These are phyloP conservation scores for Liolophura sinensis DNA, from an alignment of 1,140 invertebrate genomes.

Conservation along the genomic window DNA sequence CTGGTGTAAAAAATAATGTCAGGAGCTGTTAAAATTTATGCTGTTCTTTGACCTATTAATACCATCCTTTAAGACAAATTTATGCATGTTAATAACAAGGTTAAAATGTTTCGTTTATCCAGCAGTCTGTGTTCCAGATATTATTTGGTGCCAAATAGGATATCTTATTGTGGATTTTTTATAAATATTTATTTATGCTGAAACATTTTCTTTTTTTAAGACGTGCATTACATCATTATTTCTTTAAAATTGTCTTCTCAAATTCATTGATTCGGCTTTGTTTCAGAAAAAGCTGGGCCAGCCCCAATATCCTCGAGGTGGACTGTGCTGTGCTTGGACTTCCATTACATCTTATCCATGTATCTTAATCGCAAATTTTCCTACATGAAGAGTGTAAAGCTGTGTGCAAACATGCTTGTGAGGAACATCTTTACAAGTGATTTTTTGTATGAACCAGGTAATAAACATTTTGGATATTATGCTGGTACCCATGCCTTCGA, in stretches of 20 bases:
- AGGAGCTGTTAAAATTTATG: too few species aligned
- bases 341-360: slow-evolving; percentile 52
- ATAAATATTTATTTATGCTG: too few species aligned
- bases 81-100: too few species aligned
- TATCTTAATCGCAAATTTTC: slow-evolving; percentile 55
- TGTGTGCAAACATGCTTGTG: slow-evolving; percentile 57
- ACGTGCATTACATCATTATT: neutral
- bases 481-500: neutral
- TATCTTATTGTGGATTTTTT: too few species aligned
- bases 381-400: slow-evolving; percentile 49
- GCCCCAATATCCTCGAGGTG: slow-evolving; percentile 51
- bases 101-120: too few species aligned
- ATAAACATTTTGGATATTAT: neutral
- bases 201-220: too few species aligned
- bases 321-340: slow-evolving; percentile 56
- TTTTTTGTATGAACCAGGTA: slow-evolving; percentile 56
- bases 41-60: too few species aligned
- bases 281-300: slow-evolving; percentile 48
- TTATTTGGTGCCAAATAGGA: too few species aligned
- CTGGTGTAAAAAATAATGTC: too few species aligned
- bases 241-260: neutral
- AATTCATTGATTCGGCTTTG: slow-evolving; percentile 7
- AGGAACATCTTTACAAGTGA: slow-evolving; percentile 59
- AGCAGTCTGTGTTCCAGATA: too few species aligned
- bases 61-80: too few species aligned